These are phyloP conservation scores for Bufotes viridis DNA, from an alignment of 2,797 vertebrate species.

Conservation along the genomic window DNA sequence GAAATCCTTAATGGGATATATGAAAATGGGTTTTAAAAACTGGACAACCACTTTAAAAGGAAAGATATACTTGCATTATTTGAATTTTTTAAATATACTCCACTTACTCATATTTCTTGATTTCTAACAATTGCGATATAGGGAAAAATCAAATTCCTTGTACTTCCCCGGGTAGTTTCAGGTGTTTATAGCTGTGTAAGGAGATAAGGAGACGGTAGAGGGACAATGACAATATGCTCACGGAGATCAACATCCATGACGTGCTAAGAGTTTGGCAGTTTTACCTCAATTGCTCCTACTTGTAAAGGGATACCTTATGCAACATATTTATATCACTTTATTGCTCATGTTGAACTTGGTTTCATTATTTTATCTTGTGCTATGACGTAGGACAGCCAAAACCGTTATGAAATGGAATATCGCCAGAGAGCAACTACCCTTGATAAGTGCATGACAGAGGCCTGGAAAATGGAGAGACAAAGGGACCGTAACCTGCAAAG, in stretches of 20 bases:
- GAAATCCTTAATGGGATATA: background rate
- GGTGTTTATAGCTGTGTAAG: background rate
- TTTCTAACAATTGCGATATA: background rate
- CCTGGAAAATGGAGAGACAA: conserved; percentile 78
- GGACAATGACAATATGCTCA: background rate
- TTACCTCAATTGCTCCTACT: background rate
- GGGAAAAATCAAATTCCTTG: background rate
- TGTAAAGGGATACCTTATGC: background rate
- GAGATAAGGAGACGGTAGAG: background rate
- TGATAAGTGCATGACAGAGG: conserved; percentile 79
- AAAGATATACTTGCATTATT: background rate
- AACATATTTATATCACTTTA: background rate
- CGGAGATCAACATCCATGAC: background rate
- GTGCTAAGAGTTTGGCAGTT: background rate
- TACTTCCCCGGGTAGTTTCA: background rate
- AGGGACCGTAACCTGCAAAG: conserved; percentile 80
- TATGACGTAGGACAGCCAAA: conserved; percentile 81
- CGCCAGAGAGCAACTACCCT: conserved; percentile 76
- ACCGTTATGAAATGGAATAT: conserved; percentile 86
- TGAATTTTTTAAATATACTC: background rate
- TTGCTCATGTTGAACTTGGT: background rate
- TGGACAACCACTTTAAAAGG: background rate
- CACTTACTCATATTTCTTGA: background rate
- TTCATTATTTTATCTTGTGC: background rate
- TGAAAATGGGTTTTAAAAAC: background rate